Base-by-base conservation (phyloP, 1,140 invertebrate genomes). In the Aleiodes sp. region DNA sequence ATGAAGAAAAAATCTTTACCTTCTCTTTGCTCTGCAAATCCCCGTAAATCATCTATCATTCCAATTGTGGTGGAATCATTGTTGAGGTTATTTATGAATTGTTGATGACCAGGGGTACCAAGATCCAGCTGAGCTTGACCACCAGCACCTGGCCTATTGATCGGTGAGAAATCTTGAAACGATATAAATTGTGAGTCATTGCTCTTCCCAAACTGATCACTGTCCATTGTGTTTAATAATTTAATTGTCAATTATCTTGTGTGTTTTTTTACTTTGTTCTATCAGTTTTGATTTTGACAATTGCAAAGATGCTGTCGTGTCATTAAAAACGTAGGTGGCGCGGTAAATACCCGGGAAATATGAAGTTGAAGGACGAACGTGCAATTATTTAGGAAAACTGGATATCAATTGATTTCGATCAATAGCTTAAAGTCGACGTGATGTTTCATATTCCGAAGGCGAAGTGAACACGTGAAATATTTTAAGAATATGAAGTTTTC, bases 91-190 rank as follows among this genome's bases (percentile, higher is more conserved):
- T 29, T 78, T 66, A 62, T 75, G 31, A 77, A 77, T 59, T 75
- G 67, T 61, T 83, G 82, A 65, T 83, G 78, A 64, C 70, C 71
- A 0, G 84, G 77, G 29, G 80, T 68, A n/a, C 75, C 79, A 7
- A 82, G 70, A 14, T 83, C 78, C 14, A 84, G 56, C 46, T 84
- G 76, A 31, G 79, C 81, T 26, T 84, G 81, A 8, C 71, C 68
- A 31, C 67, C 69, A 21, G 72, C 66, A 1, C 71, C 73, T 6
- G 70, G 63, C 31, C 75, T 73, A 41, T 78, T 76, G 57, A 78
- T 80, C 16, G 79, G 68, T 7, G 82, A 75, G 64, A 77, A 85
- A 72, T 85, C 82, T 68, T 85, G 78, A 62, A 85, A 85, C 1
- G 80, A 81, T 71, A 84, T 82, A 72, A 86, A 86, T 14, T 83